Percentiles rank a stretch among this genome's conserved stretches.
Conservation (phyloP, 2,888 invertebrate genomes). For the Slavum lentiscoides region DNA sequence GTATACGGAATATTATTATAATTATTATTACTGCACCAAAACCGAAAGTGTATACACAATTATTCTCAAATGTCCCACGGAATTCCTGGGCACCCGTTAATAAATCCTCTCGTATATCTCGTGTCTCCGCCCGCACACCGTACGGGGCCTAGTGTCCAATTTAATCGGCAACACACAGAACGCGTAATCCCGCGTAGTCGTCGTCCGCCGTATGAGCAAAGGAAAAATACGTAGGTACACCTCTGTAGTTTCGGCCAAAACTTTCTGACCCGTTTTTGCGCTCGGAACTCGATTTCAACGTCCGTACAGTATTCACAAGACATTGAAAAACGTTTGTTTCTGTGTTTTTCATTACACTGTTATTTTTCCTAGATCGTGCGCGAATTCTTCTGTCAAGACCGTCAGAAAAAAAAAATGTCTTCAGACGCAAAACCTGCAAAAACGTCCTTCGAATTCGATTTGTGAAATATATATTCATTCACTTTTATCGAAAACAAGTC, state of each 20-base stretch:
- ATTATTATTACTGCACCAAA: neutral
- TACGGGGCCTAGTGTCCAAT: neutral
- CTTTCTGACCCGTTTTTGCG: constrained; percentile 17
- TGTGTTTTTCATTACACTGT: too few relatives aligned
- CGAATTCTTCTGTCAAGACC: too few relatives aligned
- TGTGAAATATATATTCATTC: too few relatives aligned
- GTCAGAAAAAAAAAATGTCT: too few relatives aligned
- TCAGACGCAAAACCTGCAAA: too few relatives aligned
- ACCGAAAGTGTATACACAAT: neutral
- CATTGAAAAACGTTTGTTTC: too few relatives aligned
- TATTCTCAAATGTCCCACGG: neutral
- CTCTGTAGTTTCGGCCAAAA: constrained; percentile 12
- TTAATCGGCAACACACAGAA: constrained; percentile 2
- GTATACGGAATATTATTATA: neutral
- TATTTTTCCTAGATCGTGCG: too few relatives aligned
- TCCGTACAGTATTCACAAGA: neutral
- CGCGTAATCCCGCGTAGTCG: neutral
- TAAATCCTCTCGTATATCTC: neutral
- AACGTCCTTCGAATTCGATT: too few relatives aligned
- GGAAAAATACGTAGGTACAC: neutral
- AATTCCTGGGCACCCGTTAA: neutral
- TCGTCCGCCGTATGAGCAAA: neutral
- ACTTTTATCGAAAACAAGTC: too few relatives aligned
- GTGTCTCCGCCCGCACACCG: too few relatives aligned
- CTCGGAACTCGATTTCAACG: neutral